Base-by-base conservation (phyloP, 1,140 invertebrate species). In the Scaptomyza pallida region DNA sequence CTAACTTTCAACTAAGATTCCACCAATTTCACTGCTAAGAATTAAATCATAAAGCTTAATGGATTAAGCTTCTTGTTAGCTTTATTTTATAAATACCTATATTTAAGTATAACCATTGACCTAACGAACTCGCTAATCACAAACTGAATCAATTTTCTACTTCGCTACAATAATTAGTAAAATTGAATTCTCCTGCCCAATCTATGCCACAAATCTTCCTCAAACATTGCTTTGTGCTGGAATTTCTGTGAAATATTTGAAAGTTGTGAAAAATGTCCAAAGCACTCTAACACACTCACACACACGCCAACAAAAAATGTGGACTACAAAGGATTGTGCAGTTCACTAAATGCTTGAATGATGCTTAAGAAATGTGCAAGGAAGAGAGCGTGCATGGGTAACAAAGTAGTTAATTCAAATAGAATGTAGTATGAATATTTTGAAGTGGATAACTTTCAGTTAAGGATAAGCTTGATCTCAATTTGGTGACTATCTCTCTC, bases 381-480 rank as follows among this genome's bases (percentile, higher is more conserved):
- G 19, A n/a, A n/a, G n/a, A n/a, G n/a, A n/a, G n/a, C n/a, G 19
- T n/a, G 12, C 23, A 5, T 45, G 44, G 19, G 10, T 23, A 45
- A 45, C 43, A 45, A n/a, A 48, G 13, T 48, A 48, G 45, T 48
- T 50, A 50, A 16, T 26, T 21, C 1, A 33, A 33, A 19, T 45
- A 33, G 26, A 10, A 33, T 50, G 33, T 61, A 48, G 35, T 10
- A 9, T 26, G 5, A 30, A 9, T 30, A 30, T 30, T 30, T 30
- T 12, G 33, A 12, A 5, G 12, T n/a, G 30, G 30, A 15, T n/a
- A 54, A 45, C 5, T 65, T 56, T 57, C 26, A 30, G 43, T 5
- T 21, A 35, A 51, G 40, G 5, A 45, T 52, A 61, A 67, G 56
- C 30, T 44, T 44, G 56, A 61, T 50, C 56, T 52, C 15, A 30